Evolutionary conservation across 2,797 vertebrate species (phyloP).

Genomic region (Acrossocheilus fasciatus): DNA sequence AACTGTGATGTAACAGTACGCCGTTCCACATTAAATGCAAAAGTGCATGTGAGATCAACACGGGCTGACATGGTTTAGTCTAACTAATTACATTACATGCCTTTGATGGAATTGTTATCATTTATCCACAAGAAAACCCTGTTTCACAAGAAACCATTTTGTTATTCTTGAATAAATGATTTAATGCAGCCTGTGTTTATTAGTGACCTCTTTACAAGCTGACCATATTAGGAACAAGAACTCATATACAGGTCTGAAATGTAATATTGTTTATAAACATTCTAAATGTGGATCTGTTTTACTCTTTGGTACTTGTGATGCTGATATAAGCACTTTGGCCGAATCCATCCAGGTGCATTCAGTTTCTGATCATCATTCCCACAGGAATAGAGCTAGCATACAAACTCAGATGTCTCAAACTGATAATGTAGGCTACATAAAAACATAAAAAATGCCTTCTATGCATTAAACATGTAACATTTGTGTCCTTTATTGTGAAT

Average conservation of each 20-base stretch:
- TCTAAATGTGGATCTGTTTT: background rate
- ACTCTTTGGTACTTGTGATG: background rate
- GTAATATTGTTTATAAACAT: slow-evolving; percentile 34
- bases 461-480: background rate
- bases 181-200: background rate
- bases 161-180: background rate
- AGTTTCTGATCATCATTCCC: slow-evolving; percentile 51
- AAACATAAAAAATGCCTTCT: background rate
- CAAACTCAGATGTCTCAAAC: background rate
- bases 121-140: background rate
- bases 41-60: slow-evolving; percentile 1
- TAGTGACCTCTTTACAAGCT: background rate
- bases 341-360: slow-evolving; percentile 26
- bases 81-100: slow-evolving; percentile 5
- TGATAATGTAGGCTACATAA: background rate
- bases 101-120: background rate
- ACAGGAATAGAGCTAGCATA: slow-evolving; percentile 12
- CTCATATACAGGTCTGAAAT: background rate
- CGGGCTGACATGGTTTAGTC: background rate
- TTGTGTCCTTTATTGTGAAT: background rate
- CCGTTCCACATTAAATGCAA: slow-evolving; percentile 18
- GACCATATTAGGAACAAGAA: slow-evolving; percentile 24
- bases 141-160: background rate
- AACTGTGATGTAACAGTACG: slow-evolving; percentile 48
- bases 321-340: slow-evolving; percentile 47